phyloP scores from a whole-genome alignment of 2,797 vertebrate genomes.

The Cephalopachus bancanus region DNA sequence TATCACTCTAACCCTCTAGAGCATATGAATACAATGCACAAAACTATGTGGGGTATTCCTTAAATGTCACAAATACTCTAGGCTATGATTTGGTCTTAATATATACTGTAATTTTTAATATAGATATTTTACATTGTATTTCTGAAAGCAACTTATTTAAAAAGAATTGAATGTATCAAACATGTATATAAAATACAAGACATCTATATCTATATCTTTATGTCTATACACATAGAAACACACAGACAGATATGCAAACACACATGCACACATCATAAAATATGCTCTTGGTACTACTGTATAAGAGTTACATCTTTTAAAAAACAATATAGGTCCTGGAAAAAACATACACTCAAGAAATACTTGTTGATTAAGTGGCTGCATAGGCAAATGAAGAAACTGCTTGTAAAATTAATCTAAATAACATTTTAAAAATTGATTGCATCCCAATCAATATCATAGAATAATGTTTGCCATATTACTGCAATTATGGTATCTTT shows the following conservation, averaged over 20 bases:
- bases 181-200: neutral
- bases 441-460: neutral
- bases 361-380: neutral
- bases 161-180: neutral
- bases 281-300: neutral
- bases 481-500: neutral
- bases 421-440: neutral
- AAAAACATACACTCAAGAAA: slow-evolving; percentile 20
- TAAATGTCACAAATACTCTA: neutral
- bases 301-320: neutral
- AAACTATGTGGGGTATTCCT: neutral
- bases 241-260: neutral
- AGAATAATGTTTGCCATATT: neutral
- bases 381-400: neutral
- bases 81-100: neutral
- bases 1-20: neutral
- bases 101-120: neutral
- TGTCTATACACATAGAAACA: neutral
- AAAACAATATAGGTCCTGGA: neutral
- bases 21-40: neutral
- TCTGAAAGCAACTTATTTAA: slow-evolving; percentile 40
- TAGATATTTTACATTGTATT: neutral
- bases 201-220: neutral
- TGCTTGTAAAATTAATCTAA: neutral
- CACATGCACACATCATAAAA: neutral